Conservation (phyloP, 2,113 vertebrate species). For the Climacteris rufus region DNA sequence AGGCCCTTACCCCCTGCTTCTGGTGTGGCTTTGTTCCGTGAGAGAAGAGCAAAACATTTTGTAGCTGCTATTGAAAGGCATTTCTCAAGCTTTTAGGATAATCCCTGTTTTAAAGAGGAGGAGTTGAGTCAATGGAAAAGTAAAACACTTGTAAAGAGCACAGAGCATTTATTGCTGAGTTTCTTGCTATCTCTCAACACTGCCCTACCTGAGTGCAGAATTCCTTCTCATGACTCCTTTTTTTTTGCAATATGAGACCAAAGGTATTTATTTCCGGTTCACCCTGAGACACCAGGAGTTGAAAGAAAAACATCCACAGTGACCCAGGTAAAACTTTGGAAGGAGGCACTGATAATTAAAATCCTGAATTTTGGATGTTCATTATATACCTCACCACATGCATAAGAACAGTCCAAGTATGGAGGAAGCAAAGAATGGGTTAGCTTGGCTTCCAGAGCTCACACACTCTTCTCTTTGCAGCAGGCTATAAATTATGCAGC, state of each 20-base stretch:
- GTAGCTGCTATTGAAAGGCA: conserved; percentile 17
- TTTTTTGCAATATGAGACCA: background rate
- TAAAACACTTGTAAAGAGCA: background rate
- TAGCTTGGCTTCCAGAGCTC: conserved; percentile 47
- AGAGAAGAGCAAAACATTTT: conserved; percentile 27
- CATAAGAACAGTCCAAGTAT: background rate
- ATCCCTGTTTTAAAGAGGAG: conserved; percentile 16
- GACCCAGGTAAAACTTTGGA: background rate
- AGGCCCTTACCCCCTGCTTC: conserved; percentile 16
- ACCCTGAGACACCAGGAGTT: background rate
- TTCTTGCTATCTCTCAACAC: background rate
- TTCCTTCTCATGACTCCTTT: background rate
- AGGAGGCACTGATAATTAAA: background rate
- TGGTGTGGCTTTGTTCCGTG: background rate
- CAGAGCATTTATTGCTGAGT: background rate
- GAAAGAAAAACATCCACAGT: background rate
- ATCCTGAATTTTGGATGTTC: background rate
- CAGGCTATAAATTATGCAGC: conserved; percentile 70
- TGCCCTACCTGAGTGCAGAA: background rate
- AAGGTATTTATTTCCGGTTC: background rate
- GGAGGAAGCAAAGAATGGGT: conserved; percentile 34
- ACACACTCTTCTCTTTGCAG: conserved; percentile 54
- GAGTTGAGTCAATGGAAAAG: background rate
- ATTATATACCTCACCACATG: background rate
- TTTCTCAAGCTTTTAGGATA: conserved; percentile 19